Percentiles rank a stretch among this genome's conserved stretches.
Evolutionary conservation across 2,888 invertebrate genomes (phyloP).

Genomic region (Zygogramma bicolorata): DNA sequence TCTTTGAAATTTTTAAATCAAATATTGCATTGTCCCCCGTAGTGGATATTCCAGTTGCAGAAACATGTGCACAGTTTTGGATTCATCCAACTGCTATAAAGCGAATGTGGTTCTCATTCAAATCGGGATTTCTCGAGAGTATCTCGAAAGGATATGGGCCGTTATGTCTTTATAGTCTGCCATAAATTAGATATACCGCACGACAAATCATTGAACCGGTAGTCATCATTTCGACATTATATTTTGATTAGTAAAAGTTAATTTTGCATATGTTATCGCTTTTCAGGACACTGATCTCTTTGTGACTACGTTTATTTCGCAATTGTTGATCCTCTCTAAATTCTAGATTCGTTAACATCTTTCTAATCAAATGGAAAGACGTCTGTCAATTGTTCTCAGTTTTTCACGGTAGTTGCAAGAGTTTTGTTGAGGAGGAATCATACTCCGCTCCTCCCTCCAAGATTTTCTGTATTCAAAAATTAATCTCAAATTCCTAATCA

Average conservation of each 20-base stretch:
- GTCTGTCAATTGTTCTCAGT: too few species aligned
- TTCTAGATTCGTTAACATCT: too few species aligned
- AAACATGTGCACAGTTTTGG: neutral
- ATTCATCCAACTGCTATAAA: constrained; percentile 9
- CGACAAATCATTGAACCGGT: neutral
- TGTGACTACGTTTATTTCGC: too few species aligned
- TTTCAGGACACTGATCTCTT: neutral
- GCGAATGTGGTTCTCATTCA: neutral
- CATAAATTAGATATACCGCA: neutral
- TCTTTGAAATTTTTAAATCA: too few species aligned
- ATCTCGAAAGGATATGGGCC: constrained; percentile 5
- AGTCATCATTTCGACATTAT: neutral
- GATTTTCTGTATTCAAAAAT: too few species aligned
- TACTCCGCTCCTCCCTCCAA: too few species aligned
- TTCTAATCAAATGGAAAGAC: too few species aligned
- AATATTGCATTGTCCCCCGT: too few species aligned
- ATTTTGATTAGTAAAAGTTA: neutral
- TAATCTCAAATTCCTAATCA: too few species aligned
- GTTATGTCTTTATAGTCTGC: constrained; percentile 12
- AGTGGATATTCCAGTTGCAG: neutral
- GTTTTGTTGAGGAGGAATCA: too few species aligned
- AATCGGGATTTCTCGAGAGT: neutral
- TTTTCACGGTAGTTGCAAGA: too few species aligned
- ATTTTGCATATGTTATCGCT: neutral
- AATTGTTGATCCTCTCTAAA: too few species aligned